Evolutionary conservation across 2,113 vertebrate species (phyloP).

Genomic region (Sakesphorus luctuosus): DNA sequence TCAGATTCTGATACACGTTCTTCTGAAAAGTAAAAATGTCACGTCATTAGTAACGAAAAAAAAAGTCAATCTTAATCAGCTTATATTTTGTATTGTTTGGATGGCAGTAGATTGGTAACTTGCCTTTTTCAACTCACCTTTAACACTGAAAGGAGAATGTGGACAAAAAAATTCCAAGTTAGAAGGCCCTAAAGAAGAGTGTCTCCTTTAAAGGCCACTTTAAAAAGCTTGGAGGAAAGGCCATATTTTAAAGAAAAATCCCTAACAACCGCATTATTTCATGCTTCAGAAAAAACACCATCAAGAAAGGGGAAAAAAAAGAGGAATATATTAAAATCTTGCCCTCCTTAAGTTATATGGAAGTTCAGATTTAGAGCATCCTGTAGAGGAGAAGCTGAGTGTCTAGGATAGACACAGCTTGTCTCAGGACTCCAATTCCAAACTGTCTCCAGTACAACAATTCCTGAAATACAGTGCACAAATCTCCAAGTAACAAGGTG

Average conservation of each 20-base stretch:
- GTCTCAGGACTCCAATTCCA: background rate
- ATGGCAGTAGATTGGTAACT: conserved; percentile 40
- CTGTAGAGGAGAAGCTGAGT: background rate
- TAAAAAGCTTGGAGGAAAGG: background rate
- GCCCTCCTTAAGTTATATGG: background rate
- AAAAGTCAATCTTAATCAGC: conserved; percentile 30
- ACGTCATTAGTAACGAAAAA: conserved; percentile 7
- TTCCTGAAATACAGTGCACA: conserved; percentile 45
- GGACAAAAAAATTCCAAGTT: conserved; percentile 2
- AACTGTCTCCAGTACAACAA: background rate
- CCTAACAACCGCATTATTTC: background rate
- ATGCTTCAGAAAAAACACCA: background rate
- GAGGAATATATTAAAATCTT: background rate
- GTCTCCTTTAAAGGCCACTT: background rate
- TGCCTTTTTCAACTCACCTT: conserved; percentile 19
- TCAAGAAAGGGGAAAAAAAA: background rate
- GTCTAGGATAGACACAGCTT: background rate
- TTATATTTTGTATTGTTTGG: conserved; percentile 40
- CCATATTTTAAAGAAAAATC: background rate
- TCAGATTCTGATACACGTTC: conserved; percentile 49
- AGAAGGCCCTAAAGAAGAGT: background rate
- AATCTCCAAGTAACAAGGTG: background rate
- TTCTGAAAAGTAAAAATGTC: conserved; percentile 53
- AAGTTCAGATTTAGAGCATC: conserved; percentile 19
- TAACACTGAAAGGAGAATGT: background rate